A percentile compares a stretch with the other conserved stretches of the same genome.
Conservation (phyloP, 2,113 vertebrate species). For the Himantopus leucocephalus region DNA sequence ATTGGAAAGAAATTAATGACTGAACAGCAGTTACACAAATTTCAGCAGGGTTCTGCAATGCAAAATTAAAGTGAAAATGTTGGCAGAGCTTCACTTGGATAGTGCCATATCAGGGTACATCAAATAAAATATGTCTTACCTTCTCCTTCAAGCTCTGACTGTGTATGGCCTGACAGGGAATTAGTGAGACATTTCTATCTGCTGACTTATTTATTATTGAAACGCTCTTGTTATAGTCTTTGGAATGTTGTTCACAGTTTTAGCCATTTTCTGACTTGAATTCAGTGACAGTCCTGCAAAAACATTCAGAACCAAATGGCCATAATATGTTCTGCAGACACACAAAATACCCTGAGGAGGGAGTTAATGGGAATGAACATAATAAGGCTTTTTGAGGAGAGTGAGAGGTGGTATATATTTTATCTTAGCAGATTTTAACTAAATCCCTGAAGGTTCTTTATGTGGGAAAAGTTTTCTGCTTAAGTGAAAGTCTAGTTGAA, state of each 20-base stretch:
- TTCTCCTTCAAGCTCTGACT: neutral
- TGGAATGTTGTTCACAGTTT: conserved; percentile 26
- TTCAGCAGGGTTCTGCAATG: neutral
- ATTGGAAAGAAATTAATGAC: neutral
- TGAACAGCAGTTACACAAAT: neutral
- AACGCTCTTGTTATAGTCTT: neutral
- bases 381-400: conserved; percentile 65
- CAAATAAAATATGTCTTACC: neutral
- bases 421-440: conserved; percentile 63
- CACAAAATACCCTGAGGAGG: conserved; percentile 64
- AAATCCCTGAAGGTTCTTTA: conserved; percentile 53
- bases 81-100: conserved; percentile 7
- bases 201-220: conserved; percentile 23
- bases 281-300: conserved; percentile 54
- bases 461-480: conserved; percentile 57
- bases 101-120: neutral
- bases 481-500: conserved; percentile 40
- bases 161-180: neutral
- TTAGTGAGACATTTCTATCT: conserved; percentile 3
- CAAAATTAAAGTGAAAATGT: conserved; percentile 5
- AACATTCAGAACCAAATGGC: conserved; percentile 60
- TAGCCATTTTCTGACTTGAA: conserved; percentile 54
- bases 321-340: conserved; percentile 70
- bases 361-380: conserved; percentile 69
- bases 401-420: conserved; percentile 61